These are phyloP conservation scores for Encarsia formosa DNA, from an alignment of 2,888 invertebrate species.

Conservation along the genomic window DNA sequence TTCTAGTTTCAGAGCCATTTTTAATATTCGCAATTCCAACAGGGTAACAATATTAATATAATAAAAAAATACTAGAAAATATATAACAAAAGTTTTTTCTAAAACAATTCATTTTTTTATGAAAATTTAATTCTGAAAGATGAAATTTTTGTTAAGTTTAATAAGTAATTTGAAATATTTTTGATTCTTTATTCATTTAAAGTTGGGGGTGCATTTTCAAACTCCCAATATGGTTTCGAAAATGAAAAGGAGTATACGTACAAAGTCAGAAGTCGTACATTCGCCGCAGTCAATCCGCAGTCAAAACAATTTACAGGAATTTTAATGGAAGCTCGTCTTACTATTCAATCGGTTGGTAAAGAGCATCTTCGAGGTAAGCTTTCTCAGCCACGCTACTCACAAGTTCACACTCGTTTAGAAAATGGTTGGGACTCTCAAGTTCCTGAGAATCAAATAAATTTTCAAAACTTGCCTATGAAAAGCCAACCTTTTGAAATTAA, in stretches of 20 bases:
- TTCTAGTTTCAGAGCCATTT: no score
- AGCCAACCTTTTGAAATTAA: slow-evolving; percentile 61
- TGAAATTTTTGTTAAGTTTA: no score
- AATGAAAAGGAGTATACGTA: slow-evolving; percentile 45
- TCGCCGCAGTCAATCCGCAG: slow-evolving; percentile 53
- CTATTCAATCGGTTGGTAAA: slow-evolving; percentile 55
- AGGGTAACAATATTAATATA: no score
- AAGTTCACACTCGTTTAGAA: slow-evolving; percentile 55
- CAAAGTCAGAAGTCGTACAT: slow-evolving; percentile 52
- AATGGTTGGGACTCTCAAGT: slow-evolving; percentile 53
- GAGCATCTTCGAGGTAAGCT: slow-evolving; percentile 54
- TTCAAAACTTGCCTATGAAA: slow-evolving; percentile 55
- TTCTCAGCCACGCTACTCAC: slow-evolving; percentile 55
- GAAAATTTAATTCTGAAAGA: no score
- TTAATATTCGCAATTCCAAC: no score
- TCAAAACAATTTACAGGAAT: slow-evolving; percentile 55
- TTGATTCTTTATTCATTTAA: no score
- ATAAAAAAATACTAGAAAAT: no score
- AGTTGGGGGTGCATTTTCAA: neutral
- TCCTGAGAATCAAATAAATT: slow-evolving; percentile 54
- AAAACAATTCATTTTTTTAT: no score
- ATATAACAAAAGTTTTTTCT: no score
- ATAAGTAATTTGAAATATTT: no score
- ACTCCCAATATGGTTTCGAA: slow-evolving; percentile 34
- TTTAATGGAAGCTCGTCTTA: slow-evolving; percentile 56